Conservation (phyloP, 2,113 vertebrate genomes). For the Terrapene triunguis region DNA sequence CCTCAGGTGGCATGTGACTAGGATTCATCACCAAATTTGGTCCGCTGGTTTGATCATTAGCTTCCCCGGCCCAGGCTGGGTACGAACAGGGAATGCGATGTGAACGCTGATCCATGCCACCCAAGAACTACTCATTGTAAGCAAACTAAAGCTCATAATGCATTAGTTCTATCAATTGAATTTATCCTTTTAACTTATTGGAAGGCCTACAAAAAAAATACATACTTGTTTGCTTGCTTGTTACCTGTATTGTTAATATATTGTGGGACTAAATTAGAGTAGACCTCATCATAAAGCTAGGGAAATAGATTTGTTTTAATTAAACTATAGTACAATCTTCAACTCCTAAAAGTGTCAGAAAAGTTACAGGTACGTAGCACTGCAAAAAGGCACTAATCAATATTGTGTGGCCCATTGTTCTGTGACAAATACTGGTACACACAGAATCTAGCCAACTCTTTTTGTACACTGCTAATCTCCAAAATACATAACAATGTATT, state of each 20-base stretch:
- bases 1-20: no score
- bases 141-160: background rate
- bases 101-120: no score
- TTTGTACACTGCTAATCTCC: background rate
- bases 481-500: background rate
- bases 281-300: background rate
- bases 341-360: background rate
- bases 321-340: background rate
- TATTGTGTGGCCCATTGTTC: background rate
- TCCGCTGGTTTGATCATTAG: no score
- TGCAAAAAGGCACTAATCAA: background rate
- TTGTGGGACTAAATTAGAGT: background rate
- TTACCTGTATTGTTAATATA: background rate
- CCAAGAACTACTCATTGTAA: background rate
- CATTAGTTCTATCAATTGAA: background rate
- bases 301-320: background rate
- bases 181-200: background rate
- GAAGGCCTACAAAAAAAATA: background rate
- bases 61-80: no score
- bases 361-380: background rate
- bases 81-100: no score
- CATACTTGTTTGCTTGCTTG: background rate
- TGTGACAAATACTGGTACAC: background rate
- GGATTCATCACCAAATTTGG: no score
- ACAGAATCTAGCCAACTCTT: background rate